Conservation (phyloP, 2,113 vertebrate genomes). For the Ursus arctos region DNA sequence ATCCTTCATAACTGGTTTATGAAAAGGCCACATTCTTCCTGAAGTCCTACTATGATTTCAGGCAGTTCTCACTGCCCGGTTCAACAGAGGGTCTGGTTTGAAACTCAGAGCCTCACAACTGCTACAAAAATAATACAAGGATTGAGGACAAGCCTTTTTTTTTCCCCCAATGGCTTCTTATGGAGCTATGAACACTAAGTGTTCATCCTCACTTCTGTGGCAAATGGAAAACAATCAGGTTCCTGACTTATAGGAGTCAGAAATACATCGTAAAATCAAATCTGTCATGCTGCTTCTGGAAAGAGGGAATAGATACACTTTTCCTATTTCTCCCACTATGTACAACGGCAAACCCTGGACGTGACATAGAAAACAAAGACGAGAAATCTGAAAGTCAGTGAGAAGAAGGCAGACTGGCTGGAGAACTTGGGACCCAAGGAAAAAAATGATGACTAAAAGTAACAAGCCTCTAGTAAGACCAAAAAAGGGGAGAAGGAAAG, state of each 20-base stretch:
- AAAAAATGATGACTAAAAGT: neutral
- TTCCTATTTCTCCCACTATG: neutral
- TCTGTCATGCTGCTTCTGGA: neutral
- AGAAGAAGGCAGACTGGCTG: neutral
- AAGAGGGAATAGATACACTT: neutral
- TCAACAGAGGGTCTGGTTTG: neutral
- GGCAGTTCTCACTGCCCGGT: neutral
- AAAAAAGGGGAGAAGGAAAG: neutral
- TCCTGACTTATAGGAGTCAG: neutral
- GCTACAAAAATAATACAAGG: neutral
- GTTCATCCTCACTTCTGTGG: neutral
- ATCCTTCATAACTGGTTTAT: neutral
- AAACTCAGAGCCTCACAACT: neutral
- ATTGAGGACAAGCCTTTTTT: neutral
- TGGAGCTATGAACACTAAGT: neutral
- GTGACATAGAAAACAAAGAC: neutral
- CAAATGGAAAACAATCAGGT: neutral
- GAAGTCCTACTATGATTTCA: neutral
- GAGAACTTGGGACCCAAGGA: neutral
- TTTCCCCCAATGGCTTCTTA: neutral
- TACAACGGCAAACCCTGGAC: neutral
- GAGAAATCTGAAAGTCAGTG: neutral
- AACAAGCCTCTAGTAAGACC: neutral
- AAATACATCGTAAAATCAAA: neutral
- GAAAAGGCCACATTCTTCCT: neutral